Percentiles rank a stretch among this genome's conserved stretches.
Evolutionary conservation across 2,797 vertebrate genomes (phyloP).

Genomic region (Lagodon rhomboides): DNA sequence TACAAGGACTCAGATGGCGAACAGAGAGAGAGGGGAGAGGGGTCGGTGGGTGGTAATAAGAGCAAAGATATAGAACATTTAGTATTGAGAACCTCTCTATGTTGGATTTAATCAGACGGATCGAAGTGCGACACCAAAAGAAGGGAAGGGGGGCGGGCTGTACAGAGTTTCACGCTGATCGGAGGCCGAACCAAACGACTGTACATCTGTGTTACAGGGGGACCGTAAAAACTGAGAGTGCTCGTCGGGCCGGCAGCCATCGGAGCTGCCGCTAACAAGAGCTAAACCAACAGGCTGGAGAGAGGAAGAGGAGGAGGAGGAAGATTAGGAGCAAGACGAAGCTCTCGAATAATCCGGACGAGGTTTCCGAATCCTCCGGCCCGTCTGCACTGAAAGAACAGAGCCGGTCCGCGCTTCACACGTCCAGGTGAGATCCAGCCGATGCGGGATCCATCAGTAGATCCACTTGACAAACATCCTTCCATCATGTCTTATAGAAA

Average conservation of each 20-base stretch:
- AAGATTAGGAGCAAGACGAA: conserved; percentile 49
- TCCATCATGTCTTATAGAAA: conserved; percentile 69
- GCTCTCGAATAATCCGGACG: conserved; percentile 57
- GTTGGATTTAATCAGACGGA: conserved; percentile 54
- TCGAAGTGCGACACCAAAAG: conserved; percentile 74
- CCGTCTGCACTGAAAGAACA: conserved; percentile 33
- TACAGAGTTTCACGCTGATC: conserved; percentile 72
- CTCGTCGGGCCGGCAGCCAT: conserved; percentile 48
- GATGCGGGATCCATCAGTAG: conserved; percentile 32
- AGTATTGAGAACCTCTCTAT: conserved; percentile 64
- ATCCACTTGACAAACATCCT: conserved; percentile 53
- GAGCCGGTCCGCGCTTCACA: conserved; percentile 27
- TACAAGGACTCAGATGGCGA: conserved; percentile 57
- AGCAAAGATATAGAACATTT: conserved; percentile 78
- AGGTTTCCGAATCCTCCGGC: conserved; percentile 48
- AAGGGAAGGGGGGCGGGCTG: conserved; percentile 52
- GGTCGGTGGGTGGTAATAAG: conserved; percentile 47
- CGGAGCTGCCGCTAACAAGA: conserved; percentile 61
- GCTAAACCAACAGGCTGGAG: conserved; percentile 57
- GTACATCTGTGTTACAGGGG: conserved; percentile 73
- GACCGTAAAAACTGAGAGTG: conserved; percentile 56
- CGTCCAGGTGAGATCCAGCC: conserved; percentile 50
- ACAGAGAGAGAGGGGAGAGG: conserved; percentile 41
- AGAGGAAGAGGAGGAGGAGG: conserved; percentile 35
- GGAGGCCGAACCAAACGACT: conserved; percentile 70